Evolutionary conservation across 2,113 vertebrate genomes (phyloP).

Genomic region (Rhizomys pruinosus): DNA sequence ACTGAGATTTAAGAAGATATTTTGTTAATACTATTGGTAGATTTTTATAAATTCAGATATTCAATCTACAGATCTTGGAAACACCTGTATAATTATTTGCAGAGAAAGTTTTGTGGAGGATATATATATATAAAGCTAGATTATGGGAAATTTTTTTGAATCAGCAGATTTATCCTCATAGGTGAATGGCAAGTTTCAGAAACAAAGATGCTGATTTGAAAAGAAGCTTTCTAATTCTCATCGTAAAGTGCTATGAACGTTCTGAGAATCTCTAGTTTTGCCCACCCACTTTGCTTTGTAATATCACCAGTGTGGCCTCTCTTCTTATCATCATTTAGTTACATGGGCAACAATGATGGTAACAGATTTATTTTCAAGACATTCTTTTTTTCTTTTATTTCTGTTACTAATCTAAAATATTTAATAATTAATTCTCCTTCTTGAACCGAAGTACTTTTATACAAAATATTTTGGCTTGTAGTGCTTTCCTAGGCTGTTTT

Average conservation of each 20-base stretch:
- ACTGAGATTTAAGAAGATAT: constrained; percentile 24
- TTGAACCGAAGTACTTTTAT: neutral
- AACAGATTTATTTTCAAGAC: constrained; percentile 28
- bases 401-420: constrained; percentile 18
- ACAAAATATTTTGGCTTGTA: neutral
- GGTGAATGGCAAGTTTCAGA: neutral
- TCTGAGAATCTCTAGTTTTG: neutral
- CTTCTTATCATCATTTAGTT: neutral
- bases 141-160: constrained; percentile 40
- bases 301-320: neutral
- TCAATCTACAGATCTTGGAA: constrained; percentile 26
- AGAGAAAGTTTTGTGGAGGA: neutral
- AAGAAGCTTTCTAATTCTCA: neutral
- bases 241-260: neutral
- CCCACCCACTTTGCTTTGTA: neutral
- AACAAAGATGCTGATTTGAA: neutral
- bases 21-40: constrained; percentile 32
- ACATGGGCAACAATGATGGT: neutral
- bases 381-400: constrained; percentile 21
- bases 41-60: constrained; percentile 56
- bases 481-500: neutral
- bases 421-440: constrained; percentile 7
- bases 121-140: constrained; percentile 13
- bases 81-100: neutral
- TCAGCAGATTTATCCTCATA: constrained; percentile 8